Percentiles rank a stretch among this genome's conserved stretches.
These are phyloP conservation scores for Macroteleia sp. DNA, from an alignment of 2,888 invertebrate genomes.

Conservation along the genomic window DNA sequence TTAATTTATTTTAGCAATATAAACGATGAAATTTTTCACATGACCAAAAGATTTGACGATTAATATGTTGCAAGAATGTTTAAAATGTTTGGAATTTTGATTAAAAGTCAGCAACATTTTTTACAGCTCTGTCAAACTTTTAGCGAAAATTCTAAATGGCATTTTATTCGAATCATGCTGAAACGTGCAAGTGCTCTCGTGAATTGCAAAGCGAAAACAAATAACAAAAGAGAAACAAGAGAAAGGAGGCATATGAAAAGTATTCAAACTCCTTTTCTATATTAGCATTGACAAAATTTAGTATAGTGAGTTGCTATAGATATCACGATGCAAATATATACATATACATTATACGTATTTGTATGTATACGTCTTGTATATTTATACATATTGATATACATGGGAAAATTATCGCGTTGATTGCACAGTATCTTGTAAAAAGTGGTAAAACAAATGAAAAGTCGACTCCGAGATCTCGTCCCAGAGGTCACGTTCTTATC, in stretches of 20 bases:
- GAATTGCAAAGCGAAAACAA: too few species aligned
- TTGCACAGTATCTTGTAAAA: constrained; percentile 61
- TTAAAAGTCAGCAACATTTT: too few species aligned
- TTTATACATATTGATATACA: constrained; percentile 55
- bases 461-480: constrained; percentile 3
- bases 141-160: constrained; percentile 7
- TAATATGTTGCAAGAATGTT: too few species aligned
- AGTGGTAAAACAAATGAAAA: constrained; percentile 16
- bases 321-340: constrained; percentile 70
- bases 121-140: too few species aligned
- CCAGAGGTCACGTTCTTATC: constrained; percentile 35
- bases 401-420: constrained; percentile 40
- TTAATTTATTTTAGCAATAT: too few species aligned
- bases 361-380: constrained; percentile 58
- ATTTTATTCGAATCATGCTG: constrained; percentile 24
- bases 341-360: constrained; percentile 48
- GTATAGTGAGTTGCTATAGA: constrained; percentile 66
- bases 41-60: too few species aligned
- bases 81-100: too few species aligned
- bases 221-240: too few species aligned
- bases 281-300: constrained; percentile 43
- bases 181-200: too few species aligned
- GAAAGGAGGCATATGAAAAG: too few species aligned
- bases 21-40: too few species aligned
- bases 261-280: constrained; percentile 50